Evolutionary conservation across 2,113 vertebrate species (phyloP).

Genomic region (Speoplatyrhinus poulsoni): DNA sequence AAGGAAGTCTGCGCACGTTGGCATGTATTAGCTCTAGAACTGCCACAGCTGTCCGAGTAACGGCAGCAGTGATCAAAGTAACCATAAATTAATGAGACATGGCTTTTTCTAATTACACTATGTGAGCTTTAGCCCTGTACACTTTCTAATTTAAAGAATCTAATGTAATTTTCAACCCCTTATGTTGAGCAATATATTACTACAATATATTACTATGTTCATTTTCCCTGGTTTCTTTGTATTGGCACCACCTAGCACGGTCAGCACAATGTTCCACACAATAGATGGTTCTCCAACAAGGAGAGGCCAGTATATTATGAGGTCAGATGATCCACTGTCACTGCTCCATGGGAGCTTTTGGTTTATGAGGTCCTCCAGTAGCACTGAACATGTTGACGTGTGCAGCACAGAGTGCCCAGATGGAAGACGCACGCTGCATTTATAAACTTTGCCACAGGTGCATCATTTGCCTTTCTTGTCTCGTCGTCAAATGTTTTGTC

Average conservation of each 20-base stretch:
- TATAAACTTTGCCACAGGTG: slow-evolving; percentile 61
- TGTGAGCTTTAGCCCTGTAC: too few relatives aligned
- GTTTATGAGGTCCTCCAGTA: slow-evolving; percentile 33
- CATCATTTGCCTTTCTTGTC: slow-evolving; percentile 53
- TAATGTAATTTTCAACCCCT: not conserved
- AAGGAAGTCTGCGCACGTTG: too few relatives aligned
- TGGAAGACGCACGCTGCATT: slow-evolving; percentile 51
- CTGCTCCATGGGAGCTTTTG: slow-evolving; percentile 29
- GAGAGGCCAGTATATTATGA: slow-evolving; percentile 45
- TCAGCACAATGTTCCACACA: slow-evolving; percentile 53
- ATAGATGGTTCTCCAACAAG: slow-evolving; percentile 50
- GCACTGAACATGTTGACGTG: slow-evolving; percentile 39
- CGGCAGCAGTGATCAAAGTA: too few relatives aligned
- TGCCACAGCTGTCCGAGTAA: too few relatives aligned
- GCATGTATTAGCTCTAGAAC: too few relatives aligned
- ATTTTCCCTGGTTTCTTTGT: slow-evolving; percentile 53
- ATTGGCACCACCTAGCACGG: slow-evolving; percentile 51
- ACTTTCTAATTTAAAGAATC: too few relatives aligned
- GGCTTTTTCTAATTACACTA: too few relatives aligned
- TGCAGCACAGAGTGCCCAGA: slow-evolving; percentile 54
- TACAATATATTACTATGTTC: slow-evolving; percentile 9
- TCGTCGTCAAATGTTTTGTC: slow-evolving; percentile 48
- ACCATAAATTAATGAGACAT: too few relatives aligned
- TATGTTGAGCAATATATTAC: slow-evolving; percentile 41
- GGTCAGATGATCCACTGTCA: slow-evolving; percentile 48